Base-by-base conservation (phyloP, 2,888 invertebrate species). In the Mesorhabditis belari region DNA sequence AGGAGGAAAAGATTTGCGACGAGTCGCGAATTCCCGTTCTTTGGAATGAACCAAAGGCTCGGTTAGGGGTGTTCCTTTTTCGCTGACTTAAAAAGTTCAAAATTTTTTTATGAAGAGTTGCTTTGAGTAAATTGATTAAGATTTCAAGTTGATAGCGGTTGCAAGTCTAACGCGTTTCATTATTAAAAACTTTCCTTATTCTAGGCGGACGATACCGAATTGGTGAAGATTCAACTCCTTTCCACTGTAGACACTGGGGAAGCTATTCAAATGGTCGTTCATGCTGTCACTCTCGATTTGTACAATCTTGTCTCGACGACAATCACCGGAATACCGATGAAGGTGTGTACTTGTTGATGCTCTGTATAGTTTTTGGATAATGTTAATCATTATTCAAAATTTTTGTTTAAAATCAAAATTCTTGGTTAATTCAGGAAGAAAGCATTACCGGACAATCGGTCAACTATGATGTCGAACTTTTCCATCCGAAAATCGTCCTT, bases 261-360 rank as follows among this genome's bases (percentile, higher is more conserved):
- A n/a, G 44, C 12, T 35, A 51, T 62, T 5, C 49, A 60, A 4
- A 29, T 57, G 5, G 59, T 57, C 44, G 58, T 70, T 3, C 76
- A 74, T 55, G 55, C 62, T 49, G 70, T 83, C 23, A 81, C 81
- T 4, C 81, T 83, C 65, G 75, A 88, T 3, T 94, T 96, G 81
- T 95, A 92, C 77, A 88, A 90, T 81, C 85, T 98, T 53, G 90
- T 92, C 0, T 92, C 91, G 62, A 98, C 96, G 1, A 95, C 95
- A 0, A 95, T 98, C 0, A 94, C 94, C 5, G 92, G 95, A 77
- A 96, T 96, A 76, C 98, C 98, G 1, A 98, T 98, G 98, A 98
- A 98, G 81, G 85, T 83, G 29, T 24, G 51, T 25, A 25, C n/a
- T n/a, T n/a, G n/a, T n/a, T n/a, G n/a, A n/a, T n/a, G n/a, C n/a